phyloP scores from a whole-genome alignment of 2,113 vertebrate species.

The Uropsilus gracilis region DNA sequence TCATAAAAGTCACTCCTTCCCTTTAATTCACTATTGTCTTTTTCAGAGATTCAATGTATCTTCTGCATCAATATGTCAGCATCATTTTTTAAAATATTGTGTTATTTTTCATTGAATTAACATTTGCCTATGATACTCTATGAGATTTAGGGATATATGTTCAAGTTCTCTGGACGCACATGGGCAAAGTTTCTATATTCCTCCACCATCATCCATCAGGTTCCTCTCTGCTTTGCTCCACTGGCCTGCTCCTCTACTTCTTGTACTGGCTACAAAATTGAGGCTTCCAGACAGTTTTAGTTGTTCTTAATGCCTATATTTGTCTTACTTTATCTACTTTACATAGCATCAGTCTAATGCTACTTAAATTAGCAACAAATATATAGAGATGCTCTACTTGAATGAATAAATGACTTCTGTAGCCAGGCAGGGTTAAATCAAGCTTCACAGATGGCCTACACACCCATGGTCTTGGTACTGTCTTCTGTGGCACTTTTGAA shows the following conservation, averaged over 20 bases:
- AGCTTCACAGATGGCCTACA: background rate
- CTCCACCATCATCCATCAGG: too few relatives aligned
- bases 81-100: background rate
- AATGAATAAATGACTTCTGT: background rate
- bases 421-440: background rate
- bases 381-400: background rate
- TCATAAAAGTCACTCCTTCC: background rate
- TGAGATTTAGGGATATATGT: too few relatives aligned
- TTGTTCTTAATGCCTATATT: background rate
- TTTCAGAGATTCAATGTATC: background rate
- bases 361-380: background rate
- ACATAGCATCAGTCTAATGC: background rate
- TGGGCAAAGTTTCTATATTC: too few relatives aligned
- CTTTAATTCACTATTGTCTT: background rate
- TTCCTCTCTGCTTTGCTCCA: too few relatives aligned
- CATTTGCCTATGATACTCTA: too few relatives aligned
- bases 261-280: too few relatives aligned
- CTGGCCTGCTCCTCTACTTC: too few relatives aligned
- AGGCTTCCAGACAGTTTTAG: background rate
- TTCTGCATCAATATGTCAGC: background rate
- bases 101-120: too few relatives aligned
- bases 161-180: too few relatives aligned
- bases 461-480: background rate
- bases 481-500: background rate
- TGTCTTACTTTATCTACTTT: slow-evolving; percentile 5